These are phyloP conservation scores for Dromas ardeola DNA, from an alignment of 2,113 vertebrate species.

Conservation along the genomic window DNA sequence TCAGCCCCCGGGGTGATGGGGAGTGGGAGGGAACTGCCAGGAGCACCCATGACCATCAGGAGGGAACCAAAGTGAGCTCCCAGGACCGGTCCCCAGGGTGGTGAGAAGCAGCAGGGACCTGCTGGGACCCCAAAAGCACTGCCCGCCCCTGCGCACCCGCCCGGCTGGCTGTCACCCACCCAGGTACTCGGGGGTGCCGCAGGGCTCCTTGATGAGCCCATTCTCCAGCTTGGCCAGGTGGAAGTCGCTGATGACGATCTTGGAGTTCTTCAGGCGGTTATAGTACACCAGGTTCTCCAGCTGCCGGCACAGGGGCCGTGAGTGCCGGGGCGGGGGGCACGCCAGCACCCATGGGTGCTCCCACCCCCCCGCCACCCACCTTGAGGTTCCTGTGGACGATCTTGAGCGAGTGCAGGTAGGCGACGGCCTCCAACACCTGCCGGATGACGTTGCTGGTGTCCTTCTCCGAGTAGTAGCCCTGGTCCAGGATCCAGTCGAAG, in stretches of 20 bases:
- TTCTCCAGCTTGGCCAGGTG: conserved; percentile 97
- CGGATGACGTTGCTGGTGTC: conserved; percentile 98
- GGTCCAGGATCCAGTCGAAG: conserved; percentile 99
- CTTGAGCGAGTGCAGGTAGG: conserved; percentile 94
- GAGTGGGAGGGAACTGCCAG: background rate
- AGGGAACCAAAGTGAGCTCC: background rate
- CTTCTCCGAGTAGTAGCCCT: conserved; percentile 96
- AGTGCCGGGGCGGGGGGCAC: background rate
- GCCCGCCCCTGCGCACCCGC: fast-evolving
- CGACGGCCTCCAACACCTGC: conserved; percentile 96
- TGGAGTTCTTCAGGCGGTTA: conserved; percentile 97
- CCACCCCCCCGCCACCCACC: conserved; percentile 64
- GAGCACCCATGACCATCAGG: background rate
- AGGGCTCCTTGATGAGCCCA: conserved; percentile 96
- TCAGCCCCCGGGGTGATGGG: background rate
- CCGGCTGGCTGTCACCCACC: conserved; percentile 84
- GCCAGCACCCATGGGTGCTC: background rate
- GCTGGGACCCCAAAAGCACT: background rate
- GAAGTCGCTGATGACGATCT: conserved; percentile 99
- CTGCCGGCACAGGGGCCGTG: conserved; percentile 47
- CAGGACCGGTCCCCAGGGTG: background rate
- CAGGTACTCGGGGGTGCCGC: conserved; percentile 95
- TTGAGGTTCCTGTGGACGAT: conserved; percentile 98
- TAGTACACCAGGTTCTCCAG: conserved; percentile 97
- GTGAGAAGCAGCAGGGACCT: background rate